phyloP scores from a whole-genome alignment of 2,888 invertebrate species.

The Mellilla xanthometata region DNA sequence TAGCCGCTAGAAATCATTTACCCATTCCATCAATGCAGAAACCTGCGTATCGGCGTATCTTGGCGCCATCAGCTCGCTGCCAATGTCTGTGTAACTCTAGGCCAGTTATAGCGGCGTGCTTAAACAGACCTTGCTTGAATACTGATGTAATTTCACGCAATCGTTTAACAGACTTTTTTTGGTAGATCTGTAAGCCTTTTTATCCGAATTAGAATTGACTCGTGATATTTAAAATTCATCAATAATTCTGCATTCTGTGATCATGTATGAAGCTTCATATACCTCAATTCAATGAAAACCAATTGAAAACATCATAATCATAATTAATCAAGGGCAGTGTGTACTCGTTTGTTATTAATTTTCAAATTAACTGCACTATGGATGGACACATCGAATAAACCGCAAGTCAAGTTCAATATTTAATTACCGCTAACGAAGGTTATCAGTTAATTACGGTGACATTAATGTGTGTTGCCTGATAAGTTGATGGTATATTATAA shows the following conservation, averaged over 20 bases:
- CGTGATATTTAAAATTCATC: too few species aligned
- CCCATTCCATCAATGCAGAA: conserved; percentile 16
- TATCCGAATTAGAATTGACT: too few species aligned
- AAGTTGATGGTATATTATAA: conserved; percentile 6
- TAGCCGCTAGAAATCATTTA: conserved; percentile 13
- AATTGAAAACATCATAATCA: conserved; percentile 19
- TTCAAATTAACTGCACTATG: conserved; percentile 30
- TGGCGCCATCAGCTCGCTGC: conserved; percentile 4
- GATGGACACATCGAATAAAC: conserved; percentile 28
- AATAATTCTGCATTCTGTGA: too few species aligned
- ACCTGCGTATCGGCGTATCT: conserved; percentile 5
- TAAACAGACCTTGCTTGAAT: conserved; percentile 8
- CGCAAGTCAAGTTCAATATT: conserved; percentile 43
- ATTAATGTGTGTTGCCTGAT: conserved; percentile 32
- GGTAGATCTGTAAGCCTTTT: too few species aligned
- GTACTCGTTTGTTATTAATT: conserved; percentile 32
- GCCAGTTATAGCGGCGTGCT: conserved; percentile 11
- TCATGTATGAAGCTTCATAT: too few species aligned
- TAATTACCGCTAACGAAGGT: conserved; percentile 46
- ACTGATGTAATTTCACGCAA: conserved; percentile 7
- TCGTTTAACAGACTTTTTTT: conserved; percentile 6
- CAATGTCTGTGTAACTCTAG: conserved; percentile 4
- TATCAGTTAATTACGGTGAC: conserved; percentile 41
- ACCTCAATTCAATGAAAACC: conserved; percentile 13
- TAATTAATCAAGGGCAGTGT: conserved; percentile 25